Evolutionary conservation across 2,113 vertebrate species (phyloP).

Genomic region (Artemisiospiza belli): DNA sequence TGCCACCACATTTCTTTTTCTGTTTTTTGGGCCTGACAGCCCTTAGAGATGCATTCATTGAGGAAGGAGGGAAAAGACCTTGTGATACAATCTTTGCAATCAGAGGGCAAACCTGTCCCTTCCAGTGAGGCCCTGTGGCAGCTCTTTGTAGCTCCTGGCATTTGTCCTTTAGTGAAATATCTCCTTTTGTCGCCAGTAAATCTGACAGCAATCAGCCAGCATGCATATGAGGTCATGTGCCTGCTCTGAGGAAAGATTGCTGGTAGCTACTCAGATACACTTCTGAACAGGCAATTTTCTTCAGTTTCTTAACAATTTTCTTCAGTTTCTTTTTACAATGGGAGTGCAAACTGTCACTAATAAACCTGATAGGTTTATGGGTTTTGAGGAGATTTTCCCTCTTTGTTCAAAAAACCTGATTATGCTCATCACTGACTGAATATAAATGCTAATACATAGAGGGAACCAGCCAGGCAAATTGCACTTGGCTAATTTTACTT

Average conservation of each 20-base stretch:
- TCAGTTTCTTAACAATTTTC: neutral
- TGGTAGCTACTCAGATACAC: neutral
- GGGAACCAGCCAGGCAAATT: neutral
- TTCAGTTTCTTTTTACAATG: neutral
- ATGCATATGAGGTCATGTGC: neutral
- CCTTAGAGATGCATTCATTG: neutral
- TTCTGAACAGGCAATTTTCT: constrained; percentile 21
- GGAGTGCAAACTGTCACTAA: neutral
- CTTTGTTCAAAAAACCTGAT: neutral
- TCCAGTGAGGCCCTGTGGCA: neutral
- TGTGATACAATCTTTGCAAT: neutral
- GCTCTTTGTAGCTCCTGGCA: neutral
- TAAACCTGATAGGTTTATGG: neutral
- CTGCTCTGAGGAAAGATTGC: neutral
- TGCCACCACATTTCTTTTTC: neutral
- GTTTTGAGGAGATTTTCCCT: neutral
- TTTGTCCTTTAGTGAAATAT: constrained; percentile 11
- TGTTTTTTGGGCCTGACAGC: neutral
- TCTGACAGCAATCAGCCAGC: neutral
- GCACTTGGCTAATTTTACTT: constrained; percentile 37
- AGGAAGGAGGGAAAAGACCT: neutral
- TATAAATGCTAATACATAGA: neutral
- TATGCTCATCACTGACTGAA: neutral
- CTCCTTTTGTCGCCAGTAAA: neutral
- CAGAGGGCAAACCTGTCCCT: neutral